These are phyloP conservation scores for Trachurus trachurus DNA, from an alignment of 2,797 vertebrate genomes.

Conservation along the genomic window DNA sequence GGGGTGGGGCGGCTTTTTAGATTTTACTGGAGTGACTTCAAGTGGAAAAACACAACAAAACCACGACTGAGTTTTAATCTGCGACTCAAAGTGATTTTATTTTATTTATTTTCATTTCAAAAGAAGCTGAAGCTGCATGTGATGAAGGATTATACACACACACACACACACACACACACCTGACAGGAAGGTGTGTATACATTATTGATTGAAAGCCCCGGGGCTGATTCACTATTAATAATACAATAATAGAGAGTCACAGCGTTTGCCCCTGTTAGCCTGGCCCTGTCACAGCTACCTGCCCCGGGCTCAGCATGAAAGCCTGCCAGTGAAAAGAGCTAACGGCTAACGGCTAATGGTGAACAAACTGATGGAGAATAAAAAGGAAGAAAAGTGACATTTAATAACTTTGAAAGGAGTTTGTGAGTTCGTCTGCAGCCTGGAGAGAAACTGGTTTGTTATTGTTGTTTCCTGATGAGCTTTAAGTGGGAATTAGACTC, in stretches of 20 bases:
- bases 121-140: not conserved
- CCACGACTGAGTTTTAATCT: not conserved
- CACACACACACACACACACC: not conserved
- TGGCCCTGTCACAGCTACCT: not conserved
- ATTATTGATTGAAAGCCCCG: conserved; percentile 46
- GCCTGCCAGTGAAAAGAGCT: not conserved
- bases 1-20: not conserved
- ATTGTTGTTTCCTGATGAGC: not conserved
- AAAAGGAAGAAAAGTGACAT: too few relatives aligned
- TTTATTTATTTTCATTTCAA: not conserved
- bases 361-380: not conserved
- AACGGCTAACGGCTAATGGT: not conserved
- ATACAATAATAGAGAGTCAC: conserved; percentile 38
- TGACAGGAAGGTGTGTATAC: conserved; percentile 17
- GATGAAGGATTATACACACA: not conserved
- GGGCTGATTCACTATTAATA: conserved; percentile 41
- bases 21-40: not conserved
- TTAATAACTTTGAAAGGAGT: not conserved
- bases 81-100: not conserved
- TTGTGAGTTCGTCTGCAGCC: not conserved
- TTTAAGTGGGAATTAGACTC: not conserved
- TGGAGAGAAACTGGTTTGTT: not conserved
- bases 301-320: conserved; percentile 12
- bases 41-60: not conserved
- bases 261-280: conserved; percentile 8